Evolutionary conservation across 1,140 invertebrate genomes (phyloP), one percentile per base, ranked within the genome.

Genomic region (Rhopalosiphum maidis): DNA sequence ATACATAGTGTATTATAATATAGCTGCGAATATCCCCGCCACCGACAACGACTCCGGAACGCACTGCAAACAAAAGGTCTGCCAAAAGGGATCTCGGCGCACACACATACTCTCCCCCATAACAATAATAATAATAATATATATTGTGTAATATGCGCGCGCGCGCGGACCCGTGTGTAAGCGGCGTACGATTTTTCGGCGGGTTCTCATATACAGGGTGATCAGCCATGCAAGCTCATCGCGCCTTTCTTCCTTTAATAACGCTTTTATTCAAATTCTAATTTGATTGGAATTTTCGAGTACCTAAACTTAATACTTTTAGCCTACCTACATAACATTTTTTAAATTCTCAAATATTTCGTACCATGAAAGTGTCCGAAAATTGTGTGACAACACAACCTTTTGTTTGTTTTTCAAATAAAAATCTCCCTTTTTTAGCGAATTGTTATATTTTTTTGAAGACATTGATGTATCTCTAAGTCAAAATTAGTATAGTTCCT

Each of bases 1-100:
- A 46, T 43, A 25, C 82, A 35, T 30, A 68, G 60, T 68, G 60
- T 68, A 68, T 68, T 77, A 77, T 77, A 35, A 77, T n/a, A 77
- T 77, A 77, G 60, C 60, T 15, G 60, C 60, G 35, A 37, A 83
- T 30, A 35, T 37, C 87, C n/a, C 30, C 48, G 8, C n/a, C 46
- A 35, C 30, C 87, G n/a, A 89, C 21, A 21, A 54, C 87, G 87
- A 89, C 46, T 89, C 8, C 22, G 9, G n/a, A n/a, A 8, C 87
- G 87, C 3, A 54, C 41, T 86, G 85, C 85, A 86, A 86, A 86
- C 85, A 86, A 86, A 46, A 86, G 85, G 41, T 77, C n/a, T 77
- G 43, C 25, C 22, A 89, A 54, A 89, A 89, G 48, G 87, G 87
- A 54, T 54, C 48, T 23, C 60, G 15, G 30, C n/a, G 30, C 30